Percentiles rank a stretch among this genome's conserved stretches.
These are phyloP conservation scores for Scleropages formosus DNA, from an alignment of 2,797 vertebrate species.

Conservation along the genomic window DNA sequence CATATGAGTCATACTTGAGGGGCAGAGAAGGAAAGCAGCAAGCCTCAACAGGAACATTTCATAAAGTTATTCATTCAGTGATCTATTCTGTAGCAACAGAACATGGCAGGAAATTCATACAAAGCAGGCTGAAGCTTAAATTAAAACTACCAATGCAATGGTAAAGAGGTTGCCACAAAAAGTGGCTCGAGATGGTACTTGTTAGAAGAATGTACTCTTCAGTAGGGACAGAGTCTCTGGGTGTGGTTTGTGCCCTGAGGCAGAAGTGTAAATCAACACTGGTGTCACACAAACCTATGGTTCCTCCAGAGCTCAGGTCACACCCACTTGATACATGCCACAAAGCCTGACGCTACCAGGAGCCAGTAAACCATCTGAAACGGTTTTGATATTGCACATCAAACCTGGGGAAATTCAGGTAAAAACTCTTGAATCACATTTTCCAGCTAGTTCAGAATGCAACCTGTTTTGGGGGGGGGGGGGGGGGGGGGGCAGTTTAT, in stretches of 20 bases:
- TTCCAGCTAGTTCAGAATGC: too few species aligned
- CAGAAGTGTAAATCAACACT: background rate
- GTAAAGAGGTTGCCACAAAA: background rate
- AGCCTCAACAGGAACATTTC: background rate
- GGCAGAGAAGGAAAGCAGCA: background rate
- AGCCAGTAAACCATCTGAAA: too few species aligned
- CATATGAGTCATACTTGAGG: background rate
- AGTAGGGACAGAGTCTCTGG: background rate
- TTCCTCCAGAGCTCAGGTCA: background rate
- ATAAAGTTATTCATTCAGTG: background rate
- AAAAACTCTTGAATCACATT: too few species aligned
- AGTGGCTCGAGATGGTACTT: constrained; percentile 3
- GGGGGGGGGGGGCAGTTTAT: too few species aligned
- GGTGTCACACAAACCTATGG: background rate
- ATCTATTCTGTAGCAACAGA: constrained; percentile 1
- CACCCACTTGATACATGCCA: background rate
- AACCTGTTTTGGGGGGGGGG: too few species aligned
- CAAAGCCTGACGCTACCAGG: too few species aligned
- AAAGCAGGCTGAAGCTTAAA: background rate
- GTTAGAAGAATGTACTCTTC: constrained; percentile 14
- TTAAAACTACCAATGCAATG: background rate
- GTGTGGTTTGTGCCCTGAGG: background rate
- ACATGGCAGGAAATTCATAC: background rate
- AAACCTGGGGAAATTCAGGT: too few species aligned
- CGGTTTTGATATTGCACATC: too few species aligned